Conservation (phyloP, 2,797 vertebrate genomes). For the Acanthis flammea region DNA sequence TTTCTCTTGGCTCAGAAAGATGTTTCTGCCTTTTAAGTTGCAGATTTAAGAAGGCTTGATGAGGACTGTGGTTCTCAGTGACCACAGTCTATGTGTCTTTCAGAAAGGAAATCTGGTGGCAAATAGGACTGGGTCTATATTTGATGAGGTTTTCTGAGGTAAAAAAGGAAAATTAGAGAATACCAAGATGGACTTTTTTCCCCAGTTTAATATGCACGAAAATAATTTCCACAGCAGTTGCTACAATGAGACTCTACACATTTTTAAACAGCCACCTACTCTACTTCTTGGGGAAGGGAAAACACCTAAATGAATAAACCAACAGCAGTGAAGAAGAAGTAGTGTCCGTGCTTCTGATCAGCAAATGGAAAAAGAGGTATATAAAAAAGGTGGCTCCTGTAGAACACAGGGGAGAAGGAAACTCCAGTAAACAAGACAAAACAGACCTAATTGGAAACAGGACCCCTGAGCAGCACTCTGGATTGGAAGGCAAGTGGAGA, state of each 20-base stretch:
- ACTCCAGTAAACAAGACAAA: slow-evolving; percentile 45
- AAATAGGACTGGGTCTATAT: background rate
- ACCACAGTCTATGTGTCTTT: background rate
- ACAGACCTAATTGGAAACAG: slow-evolving; percentile 35
- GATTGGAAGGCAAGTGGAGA: slow-evolving; percentile 4
- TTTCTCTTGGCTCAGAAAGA: background rate
- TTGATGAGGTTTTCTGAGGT: background rate
- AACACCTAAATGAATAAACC: background rate
- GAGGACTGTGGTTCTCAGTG: background rate
- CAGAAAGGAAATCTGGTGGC: background rate
- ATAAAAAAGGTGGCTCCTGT: background rate
- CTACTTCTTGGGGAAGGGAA: background rate
- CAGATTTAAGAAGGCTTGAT: background rate
- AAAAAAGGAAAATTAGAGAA: background rate
- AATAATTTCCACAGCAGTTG: background rate
- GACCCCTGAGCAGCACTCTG: background rate
- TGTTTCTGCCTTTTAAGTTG: background rate
- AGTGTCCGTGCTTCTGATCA: slow-evolving; percentile 10
- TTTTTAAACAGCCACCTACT: background rate
- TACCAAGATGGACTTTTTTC: background rate
- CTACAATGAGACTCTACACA: slow-evolving; percentile 1
- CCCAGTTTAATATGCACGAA: background rate
- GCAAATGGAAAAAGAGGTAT: background rate
- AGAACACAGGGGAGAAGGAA: background rate
- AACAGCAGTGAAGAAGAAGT: background rate